Conservation (phyloP, 2,113 vertebrate genomes). For the Emydura subglobosa region DNA sequence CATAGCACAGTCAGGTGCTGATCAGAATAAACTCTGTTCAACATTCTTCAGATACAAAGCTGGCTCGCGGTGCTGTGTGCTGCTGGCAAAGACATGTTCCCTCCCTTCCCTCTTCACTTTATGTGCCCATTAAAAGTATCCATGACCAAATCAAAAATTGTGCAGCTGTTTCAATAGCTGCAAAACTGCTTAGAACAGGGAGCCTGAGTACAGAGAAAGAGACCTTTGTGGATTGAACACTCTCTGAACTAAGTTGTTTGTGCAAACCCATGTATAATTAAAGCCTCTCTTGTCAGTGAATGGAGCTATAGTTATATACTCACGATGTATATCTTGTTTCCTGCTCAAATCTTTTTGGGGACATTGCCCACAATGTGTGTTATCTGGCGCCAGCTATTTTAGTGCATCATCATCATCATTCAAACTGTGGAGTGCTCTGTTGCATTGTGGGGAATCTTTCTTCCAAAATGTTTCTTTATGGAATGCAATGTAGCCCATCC, state of each 20-base stretch:
- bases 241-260: slow-evolving; percentile 78
- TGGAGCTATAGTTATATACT: slow-evolving; percentile 67
- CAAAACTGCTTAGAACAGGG: slow-evolving; percentile 71
- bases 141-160: slow-evolving; percentile 77
- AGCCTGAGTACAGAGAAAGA: slow-evolving; percentile 73
- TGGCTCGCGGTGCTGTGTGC: slow-evolving; percentile 46
- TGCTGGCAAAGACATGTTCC: slow-evolving; percentile 63
- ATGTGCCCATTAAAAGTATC: slow-evolving; percentile 79
- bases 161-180: slow-evolving; percentile 79
- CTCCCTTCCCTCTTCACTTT: slow-evolving; percentile 69
- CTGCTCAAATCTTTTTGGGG: slow-evolving; percentile 53
- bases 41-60: slow-evolving; percentile 47
- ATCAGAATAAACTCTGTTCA: slow-evolving; percentile 23
- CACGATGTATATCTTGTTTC: slow-evolving; percentile 74
- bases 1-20: background rate
- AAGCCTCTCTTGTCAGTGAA: slow-evolving; percentile 74
- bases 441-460: slow-evolving; percentile 57
- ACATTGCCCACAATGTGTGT: slow-evolving; percentile 54
- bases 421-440: slow-evolving; percentile 63
- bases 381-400: slow-evolving; percentile 62
- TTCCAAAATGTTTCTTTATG: slow-evolving; percentile 69
- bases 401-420: slow-evolving; percentile 66
- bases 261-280: slow-evolving; percentile 80
- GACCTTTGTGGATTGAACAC: slow-evolving; percentile 75
- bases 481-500: slow-evolving; percentile 49